Evolutionary conservation across 2,113 vertebrate genomes (phyloP).

Genomic region (Odobenus rosmarus): DNA sequence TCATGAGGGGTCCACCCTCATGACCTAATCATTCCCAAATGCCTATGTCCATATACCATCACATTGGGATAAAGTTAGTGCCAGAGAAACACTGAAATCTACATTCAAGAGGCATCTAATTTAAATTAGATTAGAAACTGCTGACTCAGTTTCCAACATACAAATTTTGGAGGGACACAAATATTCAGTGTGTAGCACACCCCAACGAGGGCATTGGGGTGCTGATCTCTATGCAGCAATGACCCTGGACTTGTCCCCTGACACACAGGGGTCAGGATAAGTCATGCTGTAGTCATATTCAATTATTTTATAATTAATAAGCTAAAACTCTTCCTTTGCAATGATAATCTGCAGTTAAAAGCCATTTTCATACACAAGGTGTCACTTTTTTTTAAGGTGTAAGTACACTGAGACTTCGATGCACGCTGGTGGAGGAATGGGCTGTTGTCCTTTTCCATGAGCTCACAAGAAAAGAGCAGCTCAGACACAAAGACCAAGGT

Average conservation of each 20-base stretch:
- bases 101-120: accelerated
- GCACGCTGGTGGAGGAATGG: accelerated
- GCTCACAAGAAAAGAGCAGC: not conserved
- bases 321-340: not conserved
- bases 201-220: no score
- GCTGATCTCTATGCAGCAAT: not conserved
- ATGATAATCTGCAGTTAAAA: not conserved
- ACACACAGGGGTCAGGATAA: not conserved
- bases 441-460: not conserved
- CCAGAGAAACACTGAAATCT: not conserved
- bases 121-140: not conserved
- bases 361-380: not conserved
- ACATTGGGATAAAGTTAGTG: not conserved
- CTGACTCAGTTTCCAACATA: not conserved
- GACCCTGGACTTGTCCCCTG: not conserved
- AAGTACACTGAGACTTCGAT: not conserved
- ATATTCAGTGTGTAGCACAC: not conserved
- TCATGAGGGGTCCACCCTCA: not conserved
- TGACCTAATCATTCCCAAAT: not conserved
- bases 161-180: not conserved
- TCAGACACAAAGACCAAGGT: not conserved
- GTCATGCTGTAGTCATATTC: not conserved
- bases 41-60: not conserved
- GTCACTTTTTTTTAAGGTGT: not conserved
- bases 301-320: not conserved